Conservation (phyloP, 2,113 vertebrate genomes). For the Halichoeres trimaculatus region DNA sequence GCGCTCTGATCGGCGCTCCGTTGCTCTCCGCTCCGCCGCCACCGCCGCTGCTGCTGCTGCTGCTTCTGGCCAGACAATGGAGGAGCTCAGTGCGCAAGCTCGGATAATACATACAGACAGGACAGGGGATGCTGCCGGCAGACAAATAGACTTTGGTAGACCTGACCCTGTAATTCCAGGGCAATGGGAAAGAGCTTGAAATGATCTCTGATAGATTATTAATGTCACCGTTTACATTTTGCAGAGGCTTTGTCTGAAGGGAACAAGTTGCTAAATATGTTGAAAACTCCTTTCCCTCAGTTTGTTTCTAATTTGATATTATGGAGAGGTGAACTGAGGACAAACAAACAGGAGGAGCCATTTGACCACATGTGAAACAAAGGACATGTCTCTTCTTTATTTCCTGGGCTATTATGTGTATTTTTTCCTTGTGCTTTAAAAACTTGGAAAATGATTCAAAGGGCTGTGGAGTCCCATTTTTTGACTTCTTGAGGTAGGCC, state of each 20-base stretch:
- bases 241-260: too few species aligned
- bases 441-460: not conserved
- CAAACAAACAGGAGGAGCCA: too few species aligned
- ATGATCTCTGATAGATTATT: too few species aligned
- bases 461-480: not conserved
- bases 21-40: constrained; percentile 48
- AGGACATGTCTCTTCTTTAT: too few species aligned
- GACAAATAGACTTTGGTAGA: constrained; percentile 9
- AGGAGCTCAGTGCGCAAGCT: constrained; percentile 80
- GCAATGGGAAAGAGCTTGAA: not conserved
- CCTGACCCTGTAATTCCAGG: not conserved
- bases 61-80: constrained; percentile 78
- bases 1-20: constrained; percentile 60
- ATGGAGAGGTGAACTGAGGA: too few species aligned
- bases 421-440: too few species aligned
- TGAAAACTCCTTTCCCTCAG: too few species aligned
- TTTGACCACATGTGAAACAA: too few species aligned
- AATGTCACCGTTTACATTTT: not conserved
- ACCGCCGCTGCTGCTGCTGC: constrained; percentile 44
- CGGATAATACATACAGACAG: constrained; percentile 68
- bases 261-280: too few species aligned
- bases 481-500: too few species aligned
- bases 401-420: too few species aligned
- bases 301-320: too few species aligned
- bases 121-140: constrained; percentile 29